These are phyloP conservation scores for Accipiter virgatus DNA, from an alignment of 2,113 vertebrate genomes.

Conservation along the genomic window DNA sequence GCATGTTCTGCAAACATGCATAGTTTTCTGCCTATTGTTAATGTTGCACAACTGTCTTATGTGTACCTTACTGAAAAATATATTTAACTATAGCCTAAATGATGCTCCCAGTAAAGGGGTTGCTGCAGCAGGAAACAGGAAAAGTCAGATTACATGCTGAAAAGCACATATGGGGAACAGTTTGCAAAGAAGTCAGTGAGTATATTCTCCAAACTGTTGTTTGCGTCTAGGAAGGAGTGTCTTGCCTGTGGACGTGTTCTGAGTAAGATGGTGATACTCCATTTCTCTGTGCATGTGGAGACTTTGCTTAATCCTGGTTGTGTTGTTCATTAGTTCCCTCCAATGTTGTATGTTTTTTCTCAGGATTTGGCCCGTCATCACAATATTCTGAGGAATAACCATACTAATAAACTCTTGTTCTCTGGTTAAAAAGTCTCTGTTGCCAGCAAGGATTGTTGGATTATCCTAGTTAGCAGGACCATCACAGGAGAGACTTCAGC, in stretches of 20 bases:
- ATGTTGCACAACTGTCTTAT: background rate
- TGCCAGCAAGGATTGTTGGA: background rate
- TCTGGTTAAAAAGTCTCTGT: background rate
- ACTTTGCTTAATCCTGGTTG: background rate
- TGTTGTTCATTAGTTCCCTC: background rate
- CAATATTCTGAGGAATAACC: background rate
- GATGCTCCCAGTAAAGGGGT: background rate
- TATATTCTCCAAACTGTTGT: background rate
- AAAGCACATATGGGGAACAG: background rate
- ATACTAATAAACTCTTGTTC: background rate
- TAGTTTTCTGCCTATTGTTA: background rate
- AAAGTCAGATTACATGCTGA: background rate
- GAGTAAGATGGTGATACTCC: background rate
- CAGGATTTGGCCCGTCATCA: background rate
- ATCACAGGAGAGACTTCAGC: background rate
- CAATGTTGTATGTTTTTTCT: background rate
- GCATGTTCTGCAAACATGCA: background rate
- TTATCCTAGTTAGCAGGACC: background rate
- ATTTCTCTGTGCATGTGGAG: background rate
- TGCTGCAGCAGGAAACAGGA: background rate
- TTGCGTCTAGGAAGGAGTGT: background rate
- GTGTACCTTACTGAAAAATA: background rate
- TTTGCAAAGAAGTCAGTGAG: background rate
- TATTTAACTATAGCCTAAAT: background rate
- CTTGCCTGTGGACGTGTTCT: background rate